phyloP scores from a whole-genome alignment of 1,140 invertebrate species.

The Zaprionus ghesquierei region DNA sequence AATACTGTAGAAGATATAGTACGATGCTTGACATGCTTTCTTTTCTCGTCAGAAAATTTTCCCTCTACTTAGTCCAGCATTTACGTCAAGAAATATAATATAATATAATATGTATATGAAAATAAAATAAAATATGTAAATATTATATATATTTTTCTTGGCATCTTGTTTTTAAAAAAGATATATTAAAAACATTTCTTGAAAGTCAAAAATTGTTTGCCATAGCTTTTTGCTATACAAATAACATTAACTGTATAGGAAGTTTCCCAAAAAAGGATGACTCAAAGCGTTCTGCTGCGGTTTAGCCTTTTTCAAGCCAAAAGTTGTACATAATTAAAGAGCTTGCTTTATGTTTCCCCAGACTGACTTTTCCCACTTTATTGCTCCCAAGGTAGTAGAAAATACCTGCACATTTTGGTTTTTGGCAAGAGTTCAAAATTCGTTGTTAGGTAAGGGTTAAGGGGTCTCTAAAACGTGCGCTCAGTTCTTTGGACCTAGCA shows the following conservation, averaged over 20 bases:
- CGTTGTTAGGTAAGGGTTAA: background rate
- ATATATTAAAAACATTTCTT: background rate
- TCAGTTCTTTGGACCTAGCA: conserved; percentile 6
- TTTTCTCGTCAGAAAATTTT: conserved; percentile 3
- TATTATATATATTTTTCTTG: background rate
- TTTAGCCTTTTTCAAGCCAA: background rate
- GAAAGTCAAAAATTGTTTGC: background rate
- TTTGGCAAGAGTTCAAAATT: conserved; percentile 66
- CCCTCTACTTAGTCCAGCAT: background rate
- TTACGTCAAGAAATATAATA: conserved; percentile 27
- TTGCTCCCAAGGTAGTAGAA: background rate
- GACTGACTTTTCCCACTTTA: background rate
- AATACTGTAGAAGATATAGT: too few species aligned
- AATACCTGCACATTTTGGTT: conserved; percentile 24
- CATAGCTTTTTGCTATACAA: too few species aligned
- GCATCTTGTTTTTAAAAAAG: background rate
- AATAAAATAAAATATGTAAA: conserved; percentile 12
- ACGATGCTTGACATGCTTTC: conserved; percentile 17
- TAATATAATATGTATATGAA: background rate
- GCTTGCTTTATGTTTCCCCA: background rate
- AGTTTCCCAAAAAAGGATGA: background rate
- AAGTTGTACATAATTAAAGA: conserved; percentile 18
- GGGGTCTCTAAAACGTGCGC: conserved; percentile 30
- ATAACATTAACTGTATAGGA: background rate
- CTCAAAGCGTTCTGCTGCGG: background rate